These are phyloP conservation scores for Lithophane semibrunnea DNA, from an alignment of 2,888 invertebrate genomes.

Conservation along the genomic window DNA sequence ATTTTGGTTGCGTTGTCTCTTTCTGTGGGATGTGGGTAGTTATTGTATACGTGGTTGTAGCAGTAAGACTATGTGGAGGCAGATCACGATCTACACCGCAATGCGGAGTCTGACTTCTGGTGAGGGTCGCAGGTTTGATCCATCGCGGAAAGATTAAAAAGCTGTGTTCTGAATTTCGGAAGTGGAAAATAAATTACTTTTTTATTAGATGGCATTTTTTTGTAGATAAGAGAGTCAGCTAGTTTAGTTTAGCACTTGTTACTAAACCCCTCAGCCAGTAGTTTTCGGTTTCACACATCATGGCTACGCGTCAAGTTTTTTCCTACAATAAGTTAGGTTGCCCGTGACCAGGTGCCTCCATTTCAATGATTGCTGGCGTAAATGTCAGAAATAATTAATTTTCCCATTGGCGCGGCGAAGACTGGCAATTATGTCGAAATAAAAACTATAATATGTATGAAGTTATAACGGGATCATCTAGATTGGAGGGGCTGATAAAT, in stretches of 20 bases:
- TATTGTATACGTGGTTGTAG: conserved; percentile 4
- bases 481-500: conserved; percentile 28
- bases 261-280: neutral
- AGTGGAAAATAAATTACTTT: neutral
- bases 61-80: conserved; percentile 3
- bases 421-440: conserved; percentile 38
- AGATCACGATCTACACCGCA: conserved; percentile 26
- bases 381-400: conserved; percentile 63
- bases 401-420: conserved; percentile 32
- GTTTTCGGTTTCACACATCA: conserved; percentile 27
- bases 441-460: conserved; percentile 45
- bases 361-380: conserved; percentile 56
- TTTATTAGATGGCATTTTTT: neutral
- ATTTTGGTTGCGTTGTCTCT: conserved; percentile 43
- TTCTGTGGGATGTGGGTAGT: conserved; percentile 11
- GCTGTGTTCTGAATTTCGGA: neutral
- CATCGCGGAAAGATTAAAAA: neutral
- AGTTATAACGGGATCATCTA: conserved; percentile 42
- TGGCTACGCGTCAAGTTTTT: conserved; percentile 22
- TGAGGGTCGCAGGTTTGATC: conserved; percentile 15
- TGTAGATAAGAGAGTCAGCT: neutral
- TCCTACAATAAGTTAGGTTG: conserved; percentile 17
- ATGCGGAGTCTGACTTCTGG: conserved; percentile 27
- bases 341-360: conserved; percentile 47
- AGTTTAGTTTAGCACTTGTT: neutral